Base-by-base conservation (phyloP, 1,140 invertebrate genomes). In the Solenopsis fugax region DNA sequence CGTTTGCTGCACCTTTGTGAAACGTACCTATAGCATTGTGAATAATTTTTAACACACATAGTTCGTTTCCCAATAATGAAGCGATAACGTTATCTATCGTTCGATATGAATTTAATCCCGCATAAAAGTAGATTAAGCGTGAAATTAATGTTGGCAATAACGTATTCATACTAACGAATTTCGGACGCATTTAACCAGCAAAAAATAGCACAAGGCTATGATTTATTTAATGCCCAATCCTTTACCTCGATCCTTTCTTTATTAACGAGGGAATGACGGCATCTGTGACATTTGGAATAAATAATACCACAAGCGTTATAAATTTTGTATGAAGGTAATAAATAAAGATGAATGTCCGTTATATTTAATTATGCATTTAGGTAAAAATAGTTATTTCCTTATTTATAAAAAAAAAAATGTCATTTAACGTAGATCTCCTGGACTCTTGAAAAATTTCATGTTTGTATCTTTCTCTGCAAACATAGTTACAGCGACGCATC, bases 11-110 rank as follows among this genome's bases (percentile, higher is more conserved):
- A 48, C 1, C 48, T 69, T 67, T 58, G 24, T 48, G n/a, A 16
- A 67, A 41, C n/a, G 6, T 54, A 13, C 37, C 67, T 73, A 73
- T 73, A 73, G 21, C 18, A 24, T 18, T 45, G 37, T 73, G 21
- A 34, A 73, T 12, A 24, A 21, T 48, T 18, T 16, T 82, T 56
- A 41, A 50, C 50, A 56, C 75, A 13, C 29, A 24, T 69, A 45
- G 4, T 52, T n/a, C 4, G 10, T 18, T 37, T 29, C 13, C 18
- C 62, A 3, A 3, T 41, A 12, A 60, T 69, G 4, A 67, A 67
- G 24, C 24, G 60, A 75, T 41, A 62, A 50, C 29, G 41, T 0
- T 45, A 52, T 60, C 54, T 60, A 12, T 21, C n/a, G n/a, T 50
- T 48, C 50, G 13, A 60, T 37, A 29, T 37, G 29, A 50, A 50